A percentile compares a stretch with the other conserved stretches of the same genome.
phyloP scores from a whole-genome alignment of 2,113 vertebrate species.

The Sander lucioperca region DNA sequence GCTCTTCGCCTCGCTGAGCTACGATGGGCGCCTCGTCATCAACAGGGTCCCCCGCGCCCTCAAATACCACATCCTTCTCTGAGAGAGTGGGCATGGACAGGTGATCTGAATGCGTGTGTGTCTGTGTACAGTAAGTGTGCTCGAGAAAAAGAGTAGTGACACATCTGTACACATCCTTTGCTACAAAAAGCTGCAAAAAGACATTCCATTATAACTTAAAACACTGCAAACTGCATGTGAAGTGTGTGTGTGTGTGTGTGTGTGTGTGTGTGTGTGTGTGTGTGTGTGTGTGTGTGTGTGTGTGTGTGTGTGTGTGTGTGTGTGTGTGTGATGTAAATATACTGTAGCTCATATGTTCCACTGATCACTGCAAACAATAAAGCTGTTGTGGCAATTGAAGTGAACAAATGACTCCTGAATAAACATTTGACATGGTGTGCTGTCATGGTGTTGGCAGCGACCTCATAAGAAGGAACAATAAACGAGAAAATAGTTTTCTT shows the following conservation, averaged over 20 bases:
- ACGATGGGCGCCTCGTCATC: conserved; percentile 97
- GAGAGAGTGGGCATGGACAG: conserved; percentile 14
- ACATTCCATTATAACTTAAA: conserved; percentile 25
- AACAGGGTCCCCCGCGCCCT: conserved; percentile 96
- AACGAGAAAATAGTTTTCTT: neutral
- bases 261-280: conserved; percentile 16
- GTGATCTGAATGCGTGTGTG: neutral
- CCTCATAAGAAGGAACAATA: neutral
- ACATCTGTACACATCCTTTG: neutral
- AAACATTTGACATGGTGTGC: conserved; percentile 3
- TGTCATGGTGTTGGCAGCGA: neutral
- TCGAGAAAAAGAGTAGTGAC: neutral
- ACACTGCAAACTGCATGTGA: neutral
- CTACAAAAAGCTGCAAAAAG: neutral
- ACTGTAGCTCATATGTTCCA: neutral
- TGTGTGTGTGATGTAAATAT: conserved; percentile 30
- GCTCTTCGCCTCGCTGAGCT: conserved; percentile 98
- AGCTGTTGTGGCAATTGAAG: neutral
- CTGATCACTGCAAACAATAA: conserved; percentile 12
- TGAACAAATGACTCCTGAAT: neutral
- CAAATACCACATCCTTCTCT: conserved; percentile 94
- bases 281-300: conserved; percentile 15
- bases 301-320: conserved; percentile 13
- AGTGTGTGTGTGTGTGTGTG: conserved; percentile 3
- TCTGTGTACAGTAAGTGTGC: neutral